phyloP scores from a whole-genome alignment of 2,888 invertebrate species.

The Calliopum simillimum region DNA sequence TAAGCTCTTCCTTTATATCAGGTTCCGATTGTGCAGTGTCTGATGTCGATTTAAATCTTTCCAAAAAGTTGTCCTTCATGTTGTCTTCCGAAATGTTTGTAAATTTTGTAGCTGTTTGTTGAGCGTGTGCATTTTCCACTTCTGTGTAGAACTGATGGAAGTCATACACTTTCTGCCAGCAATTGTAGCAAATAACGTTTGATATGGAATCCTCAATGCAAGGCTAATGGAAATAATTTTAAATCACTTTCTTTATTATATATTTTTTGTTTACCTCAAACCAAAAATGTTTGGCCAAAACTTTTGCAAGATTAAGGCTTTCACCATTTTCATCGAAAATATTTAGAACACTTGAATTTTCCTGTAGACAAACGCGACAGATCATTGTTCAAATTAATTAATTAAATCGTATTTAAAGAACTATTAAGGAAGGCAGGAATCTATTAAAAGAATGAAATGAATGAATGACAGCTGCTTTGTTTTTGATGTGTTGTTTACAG shows the following conservation, averaged over 20 bases:
- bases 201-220: conserved; percentile 58
- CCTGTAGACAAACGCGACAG: conserved; percentile 63
- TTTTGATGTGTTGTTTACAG: too few relatives aligned
- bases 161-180: conserved; percentile 57
- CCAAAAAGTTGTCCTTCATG: not conserved
- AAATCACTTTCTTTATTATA: not conserved
- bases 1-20: conserved; percentile 43
- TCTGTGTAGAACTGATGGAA: conserved; percentile 58
- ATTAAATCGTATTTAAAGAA: too few relatives aligned
- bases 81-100: not conserved
- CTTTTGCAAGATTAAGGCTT: conserved; percentile 55
- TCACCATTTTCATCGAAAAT: conserved; percentile 59
- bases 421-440: too few relatives aligned
- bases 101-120: conserved; percentile 51
- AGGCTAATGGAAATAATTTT: conserved; percentile 44
- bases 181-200: conserved; percentile 59
- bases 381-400: conserved; percentile 58
- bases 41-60: not conserved
- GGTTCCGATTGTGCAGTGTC: not conserved
- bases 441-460: too few relatives aligned
- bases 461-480: too few relatives aligned
- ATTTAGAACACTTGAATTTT: conserved; percentile 56
- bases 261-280: conserved; percentile 58
- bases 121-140: conserved; percentile 59
- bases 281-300: conserved; percentile 64